A percentile compares a stretch with the other conserved stretches of the same genome.
Evolutionary conservation across 1,140 invertebrate genomes (phyloP).

Genomic region (Drosophila burlai): DNA sequence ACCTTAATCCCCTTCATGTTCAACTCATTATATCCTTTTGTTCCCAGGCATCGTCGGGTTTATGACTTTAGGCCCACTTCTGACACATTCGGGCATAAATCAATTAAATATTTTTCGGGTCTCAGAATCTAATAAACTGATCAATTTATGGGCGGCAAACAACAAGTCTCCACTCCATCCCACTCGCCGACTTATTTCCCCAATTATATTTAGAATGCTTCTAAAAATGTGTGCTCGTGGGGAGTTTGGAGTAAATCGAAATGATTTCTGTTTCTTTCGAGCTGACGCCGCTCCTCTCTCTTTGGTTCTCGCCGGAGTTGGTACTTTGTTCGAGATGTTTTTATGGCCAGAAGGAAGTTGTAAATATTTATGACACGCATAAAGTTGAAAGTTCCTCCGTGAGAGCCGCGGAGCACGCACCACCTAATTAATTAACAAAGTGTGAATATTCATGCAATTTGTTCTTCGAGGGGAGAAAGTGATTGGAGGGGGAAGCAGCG

Average conservation of each 20-base stretch:
- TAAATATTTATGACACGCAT: slow-evolving; percentile 73
- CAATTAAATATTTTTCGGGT: slow-evolving; percentile 68
- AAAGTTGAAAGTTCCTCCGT: slow-evolving; percentile 62
- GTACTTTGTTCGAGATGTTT: slow-evolving; percentile 46
- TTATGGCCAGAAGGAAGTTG: slow-evolving; percentile 76
- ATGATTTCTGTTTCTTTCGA: slow-evolving; percentile 38
- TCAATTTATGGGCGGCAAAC: slow-evolving; percentile 58
- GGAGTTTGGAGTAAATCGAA: slow-evolving; percentile 42
- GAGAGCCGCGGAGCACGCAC: slow-evolving; percentile 45
- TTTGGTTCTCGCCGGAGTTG: slow-evolving; percentile 27
- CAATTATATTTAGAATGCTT: slow-evolving; percentile 61
- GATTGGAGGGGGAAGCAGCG: not conserved
- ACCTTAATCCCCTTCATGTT: slow-evolving; percentile 27
- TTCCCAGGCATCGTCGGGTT: slow-evolving; percentile 21
- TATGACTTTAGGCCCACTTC: slow-evolving; percentile 25
- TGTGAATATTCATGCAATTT: slow-evolving; percentile 65
- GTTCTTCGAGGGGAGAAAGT: slow-evolving; percentile 5
- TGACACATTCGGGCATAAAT: slow-evolving; percentile 64
- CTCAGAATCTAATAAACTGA: slow-evolving; percentile 60
- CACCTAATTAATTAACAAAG: slow-evolving; percentile 77
- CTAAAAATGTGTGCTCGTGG: slow-evolving; percentile 53
- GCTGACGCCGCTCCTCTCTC: slow-evolving; percentile 37
- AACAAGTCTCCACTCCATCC: slow-evolving; percentile 54
- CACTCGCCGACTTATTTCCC: slow-evolving; percentile 12
- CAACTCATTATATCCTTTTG: slow-evolving; percentile 54